These are phyloP conservation scores for Actenoides lindsayi DNA, from an alignment of 2,113 vertebrate genomes.

Conservation along the genomic window DNA sequence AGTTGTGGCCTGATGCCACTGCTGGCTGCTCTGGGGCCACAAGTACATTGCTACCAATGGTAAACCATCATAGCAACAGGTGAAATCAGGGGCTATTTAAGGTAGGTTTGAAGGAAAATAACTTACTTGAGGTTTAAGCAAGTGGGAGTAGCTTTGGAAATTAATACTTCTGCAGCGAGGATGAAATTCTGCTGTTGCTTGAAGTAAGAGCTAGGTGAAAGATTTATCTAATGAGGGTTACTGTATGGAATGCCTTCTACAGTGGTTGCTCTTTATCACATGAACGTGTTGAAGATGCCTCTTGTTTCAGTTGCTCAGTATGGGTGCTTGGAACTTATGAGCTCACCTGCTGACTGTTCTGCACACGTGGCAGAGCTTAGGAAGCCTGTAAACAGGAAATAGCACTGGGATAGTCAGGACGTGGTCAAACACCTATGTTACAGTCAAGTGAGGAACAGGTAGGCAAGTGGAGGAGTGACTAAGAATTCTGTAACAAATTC, in stretches of 20 bases:
- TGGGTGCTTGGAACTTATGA: neutral
- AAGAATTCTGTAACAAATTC: neutral
- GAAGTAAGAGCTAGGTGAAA: neutral
- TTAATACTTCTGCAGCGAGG: neutral
- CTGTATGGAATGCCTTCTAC: neutral
- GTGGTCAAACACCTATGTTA: neutral
- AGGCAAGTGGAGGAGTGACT: neutral
- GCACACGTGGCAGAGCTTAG: neutral
- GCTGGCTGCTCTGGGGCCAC: neutral
- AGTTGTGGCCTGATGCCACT: neutral
- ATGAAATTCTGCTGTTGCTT: neutral
- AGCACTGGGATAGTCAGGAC: neutral
- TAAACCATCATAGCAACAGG: neutral
- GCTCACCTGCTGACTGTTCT: neutral
- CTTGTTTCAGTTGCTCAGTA: neutral
- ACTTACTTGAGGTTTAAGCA: neutral
- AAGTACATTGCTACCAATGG: neutral
- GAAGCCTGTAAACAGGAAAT: neutral
- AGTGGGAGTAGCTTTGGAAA: neutral
- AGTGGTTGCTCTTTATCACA: accelerated
- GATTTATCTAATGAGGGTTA: neutral
- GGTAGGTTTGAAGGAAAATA: neutral
- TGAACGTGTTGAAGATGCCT: neutral
- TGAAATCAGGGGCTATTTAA: neutral
- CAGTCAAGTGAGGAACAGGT: neutral